Percentiles rank a stretch among this genome's conserved stretches.
These are phyloP conservation scores for Mormyrops boulengeri DNA, from an alignment of 2,797 vertebrate species.

Conservation along the genomic window DNA sequence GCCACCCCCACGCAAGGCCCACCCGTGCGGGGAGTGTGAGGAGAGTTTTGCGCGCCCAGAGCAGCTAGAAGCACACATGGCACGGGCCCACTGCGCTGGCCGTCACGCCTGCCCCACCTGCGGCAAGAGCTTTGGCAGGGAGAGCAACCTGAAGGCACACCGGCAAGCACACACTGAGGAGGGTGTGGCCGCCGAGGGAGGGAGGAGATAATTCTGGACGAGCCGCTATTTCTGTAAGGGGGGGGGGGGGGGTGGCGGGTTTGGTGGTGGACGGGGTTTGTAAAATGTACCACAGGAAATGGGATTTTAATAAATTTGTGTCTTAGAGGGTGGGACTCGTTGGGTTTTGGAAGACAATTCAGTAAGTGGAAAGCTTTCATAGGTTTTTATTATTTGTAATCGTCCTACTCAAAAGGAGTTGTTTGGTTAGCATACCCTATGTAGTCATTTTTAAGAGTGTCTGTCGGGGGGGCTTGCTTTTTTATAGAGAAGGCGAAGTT, in stretches of 20 bases:
- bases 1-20: conserved; percentile 47
- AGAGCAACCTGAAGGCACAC: conserved; percentile 69
- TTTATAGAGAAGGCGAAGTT: neutral
- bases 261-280: conserved; percentile 9
- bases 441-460: conserved; percentile 15
- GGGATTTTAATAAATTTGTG: conserved; percentile 1
- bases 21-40: conserved; percentile 65
- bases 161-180: conserved; percentile 49
- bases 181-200: conserved; percentile 27
- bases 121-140: conserved; percentile 67
- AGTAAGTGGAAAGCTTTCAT: conserved; percentile 4
- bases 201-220: conserved; percentile 63
- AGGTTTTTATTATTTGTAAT: conserved; percentile 16
- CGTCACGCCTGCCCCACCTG: conserved; percentile 65
- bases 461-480: conserved; percentile 17
- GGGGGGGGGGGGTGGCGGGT: conserved; percentile 14
- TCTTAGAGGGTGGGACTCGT: conserved; percentile 1
- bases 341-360: neutral
- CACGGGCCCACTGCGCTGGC: conserved; percentile 56
- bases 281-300: neutral
- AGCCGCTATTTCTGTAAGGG: conserved; percentile 3
- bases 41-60: conserved; percentile 66
- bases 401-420: conserved; percentile 8
- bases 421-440: conserved; percentile 9
- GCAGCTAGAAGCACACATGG: conserved; percentile 66